A percentile compares a stretch with the other conserved stretches of the same genome.
Evolutionary conservation across 2,113 vertebrate genomes (phyloP).

Genomic region (Thunnus thynnus): DNA sequence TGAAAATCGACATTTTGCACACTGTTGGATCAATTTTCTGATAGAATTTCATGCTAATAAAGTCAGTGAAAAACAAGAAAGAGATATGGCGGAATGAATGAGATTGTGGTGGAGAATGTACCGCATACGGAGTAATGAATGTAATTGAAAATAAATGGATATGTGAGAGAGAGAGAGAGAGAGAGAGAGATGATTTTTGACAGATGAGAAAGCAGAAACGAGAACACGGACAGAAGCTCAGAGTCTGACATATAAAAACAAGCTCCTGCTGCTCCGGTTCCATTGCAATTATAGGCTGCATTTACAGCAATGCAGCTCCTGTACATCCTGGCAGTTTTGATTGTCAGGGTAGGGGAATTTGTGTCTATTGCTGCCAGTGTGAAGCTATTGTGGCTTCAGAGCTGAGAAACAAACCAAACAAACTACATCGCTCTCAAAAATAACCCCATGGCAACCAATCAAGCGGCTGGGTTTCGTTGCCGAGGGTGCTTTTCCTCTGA

Average conservation of each 20-base stretch:
- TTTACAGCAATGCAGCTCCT: not conserved
- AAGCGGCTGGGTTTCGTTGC: constrained; percentile 50
- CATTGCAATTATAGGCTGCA: not conserved
- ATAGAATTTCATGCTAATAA: constrained; percentile 4
- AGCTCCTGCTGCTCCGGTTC: not conserved
- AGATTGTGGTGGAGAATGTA: constrained; percentile 1
- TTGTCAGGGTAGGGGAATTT: not conserved
- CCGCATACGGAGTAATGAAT: not conserved
- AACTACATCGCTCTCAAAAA: constrained; percentile 35
- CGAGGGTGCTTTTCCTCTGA: constrained; percentile 43
- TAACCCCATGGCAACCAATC: constrained; percentile 60
- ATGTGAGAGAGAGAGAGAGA: not conserved
- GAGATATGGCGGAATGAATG: constrained; percentile 14
- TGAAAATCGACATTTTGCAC: not conserved
- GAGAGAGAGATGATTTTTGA: not conserved
- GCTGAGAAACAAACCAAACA: constrained; percentile 37
- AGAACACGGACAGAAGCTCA: constrained; percentile 1
- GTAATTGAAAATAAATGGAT: not conserved
- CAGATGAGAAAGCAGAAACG: constrained; percentile 16
- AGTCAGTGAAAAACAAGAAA: constrained; percentile 3
- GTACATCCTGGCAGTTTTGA: not conserved
- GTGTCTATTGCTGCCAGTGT: not conserved
- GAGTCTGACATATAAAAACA: not conserved
- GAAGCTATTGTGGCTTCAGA: constrained; percentile 2
- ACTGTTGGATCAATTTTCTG: not conserved